Evolutionary conservation across 2,113 vertebrate genomes (phyloP).

Genomic region (Pungitius pungitius): DNA sequence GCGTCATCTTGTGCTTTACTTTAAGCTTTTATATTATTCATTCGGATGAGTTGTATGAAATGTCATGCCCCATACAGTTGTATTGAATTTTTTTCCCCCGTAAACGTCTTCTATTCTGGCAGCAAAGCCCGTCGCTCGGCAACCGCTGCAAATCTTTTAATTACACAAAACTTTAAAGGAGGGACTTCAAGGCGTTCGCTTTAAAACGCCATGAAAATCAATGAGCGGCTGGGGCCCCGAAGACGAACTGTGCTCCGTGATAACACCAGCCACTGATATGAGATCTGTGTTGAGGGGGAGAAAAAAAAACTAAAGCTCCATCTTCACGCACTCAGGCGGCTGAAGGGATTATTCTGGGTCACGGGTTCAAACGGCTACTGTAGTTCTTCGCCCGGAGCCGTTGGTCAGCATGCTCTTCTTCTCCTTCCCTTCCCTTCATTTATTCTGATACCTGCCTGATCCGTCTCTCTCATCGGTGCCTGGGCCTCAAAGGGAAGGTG

Average conservation of each 20-base stretch:
- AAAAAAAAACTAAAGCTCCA: not conserved
- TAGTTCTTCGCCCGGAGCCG: conserved; percentile 36
- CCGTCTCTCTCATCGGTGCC: conserved; percentile 6
- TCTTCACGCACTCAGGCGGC: conserved; percentile 34
- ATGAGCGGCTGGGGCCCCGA: conserved; percentile 25
- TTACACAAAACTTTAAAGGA: conserved; percentile 6
- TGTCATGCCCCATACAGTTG: no score
- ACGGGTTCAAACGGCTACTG: conserved; percentile 46
- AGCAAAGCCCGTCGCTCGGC: not conserved
- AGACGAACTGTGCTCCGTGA: conserved; percentile 31
- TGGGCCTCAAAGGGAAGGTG: conserved; percentile 34
- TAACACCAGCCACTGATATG: conserved; percentile 39
- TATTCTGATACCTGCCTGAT: not conserved
- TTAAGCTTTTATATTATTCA: no score
- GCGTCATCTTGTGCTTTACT: no score
- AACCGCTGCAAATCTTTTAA: not conserved
- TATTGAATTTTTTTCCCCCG: no score
- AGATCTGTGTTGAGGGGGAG: conserved; percentile 28
- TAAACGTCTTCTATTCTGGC: no score
- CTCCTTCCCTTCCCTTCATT: not conserved
- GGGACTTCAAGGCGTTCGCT: conserved; percentile 1
- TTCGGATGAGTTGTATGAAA: no score
- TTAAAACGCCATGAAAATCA: conserved; percentile 44
- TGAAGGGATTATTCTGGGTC: conserved; percentile 59
- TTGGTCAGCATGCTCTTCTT: conserved; percentile 2